Evolutionary conservation across 2,888 invertebrate species (phyloP).

Genomic region (Gasteruption jaculator): DNA sequence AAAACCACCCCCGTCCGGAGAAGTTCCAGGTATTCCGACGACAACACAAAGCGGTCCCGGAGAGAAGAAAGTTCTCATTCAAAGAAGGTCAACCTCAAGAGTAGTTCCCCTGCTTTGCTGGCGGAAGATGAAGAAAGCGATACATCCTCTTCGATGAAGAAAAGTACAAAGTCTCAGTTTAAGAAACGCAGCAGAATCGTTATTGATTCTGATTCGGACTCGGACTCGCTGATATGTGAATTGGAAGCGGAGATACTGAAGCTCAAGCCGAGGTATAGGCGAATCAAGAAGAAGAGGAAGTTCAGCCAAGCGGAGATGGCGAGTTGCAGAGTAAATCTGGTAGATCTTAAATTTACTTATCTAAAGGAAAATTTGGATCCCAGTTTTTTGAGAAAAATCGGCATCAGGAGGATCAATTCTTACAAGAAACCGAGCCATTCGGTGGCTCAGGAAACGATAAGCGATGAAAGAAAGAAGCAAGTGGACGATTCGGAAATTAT

Average conservation of each 20-base stretch:
- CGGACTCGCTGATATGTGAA: too few species aligned
- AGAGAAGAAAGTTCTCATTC: background rate
- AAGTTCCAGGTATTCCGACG: slow-evolving; percentile 20
- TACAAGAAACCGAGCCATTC: background rate
- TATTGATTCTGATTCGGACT: too few species aligned
- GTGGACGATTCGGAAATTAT: slow-evolving; percentile 14
- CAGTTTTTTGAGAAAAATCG: slow-evolving; percentile 26
- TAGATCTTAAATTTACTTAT: slow-evolving; percentile 39
- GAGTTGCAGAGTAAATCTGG: slow-evolving; percentile 37
- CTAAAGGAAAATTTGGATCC: slow-evolving; percentile 27
- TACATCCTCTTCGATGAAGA: slow-evolving; percentile 5
- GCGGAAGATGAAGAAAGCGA: slow-evolving; percentile 12
- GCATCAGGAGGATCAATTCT: slow-evolving; percentile 34
- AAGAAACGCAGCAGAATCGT: too few species aligned
- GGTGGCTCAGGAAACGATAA: background rate
- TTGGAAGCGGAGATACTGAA: too few species aligned
- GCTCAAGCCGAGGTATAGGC: too few species aligned
- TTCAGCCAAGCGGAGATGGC: slow-evolving; percentile 32
- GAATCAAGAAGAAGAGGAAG: too few species aligned
- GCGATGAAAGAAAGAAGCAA: slow-evolving; percentile 3
- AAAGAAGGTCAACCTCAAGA: background rate
- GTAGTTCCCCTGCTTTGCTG: background rate
- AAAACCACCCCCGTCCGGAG: slow-evolving; percentile 11
- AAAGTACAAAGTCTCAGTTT: slow-evolving; percentile 10
- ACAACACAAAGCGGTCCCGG: slow-evolving; percentile 2